These are phyloP conservation scores for Oxystoma pomonae DNA, from an alignment of 2,888 invertebrate species.

Conservation along the genomic window DNA sequence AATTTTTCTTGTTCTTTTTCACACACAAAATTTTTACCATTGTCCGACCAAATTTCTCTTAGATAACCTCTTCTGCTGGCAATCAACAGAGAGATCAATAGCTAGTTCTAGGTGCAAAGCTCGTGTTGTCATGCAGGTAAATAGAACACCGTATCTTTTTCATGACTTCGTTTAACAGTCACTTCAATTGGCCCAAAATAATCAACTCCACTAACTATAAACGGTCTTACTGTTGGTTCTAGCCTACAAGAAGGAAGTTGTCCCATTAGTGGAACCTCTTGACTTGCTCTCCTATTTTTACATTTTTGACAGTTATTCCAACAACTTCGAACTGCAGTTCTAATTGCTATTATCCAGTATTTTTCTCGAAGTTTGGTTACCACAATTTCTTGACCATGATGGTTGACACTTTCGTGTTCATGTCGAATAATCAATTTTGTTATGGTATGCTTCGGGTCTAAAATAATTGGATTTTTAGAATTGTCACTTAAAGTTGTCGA, in stretches of 20 bases:
- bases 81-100: too few relatives aligned
- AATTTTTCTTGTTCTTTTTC: too few relatives aligned
- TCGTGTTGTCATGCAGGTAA: too few relatives aligned
- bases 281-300: slow-evolving; percentile 1
- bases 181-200: background rate
- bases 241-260: background rate
- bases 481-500: background rate
- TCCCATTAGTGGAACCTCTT: background rate
- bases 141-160: too few relatives aligned
- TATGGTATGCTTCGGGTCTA: slow-evolving; percentile 1
- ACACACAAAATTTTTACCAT: too few relatives aligned
- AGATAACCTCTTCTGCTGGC: too few relatives aligned
- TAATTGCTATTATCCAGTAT: background rate
- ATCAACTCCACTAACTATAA: background rate
- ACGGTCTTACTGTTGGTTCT: background rate
- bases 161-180: background rate
- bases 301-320: slow-evolving; percentile 4
- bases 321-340: background rate
- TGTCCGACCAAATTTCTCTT: too few relatives aligned
- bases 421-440: slow-evolving; percentile 2
- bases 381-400: slow-evolving; percentile 5
- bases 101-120: too few relatives aligned
- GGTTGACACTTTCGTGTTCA: slow-evolving; percentile 1
- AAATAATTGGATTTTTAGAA: background rate
- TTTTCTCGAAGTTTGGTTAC: slow-evolving; percentile 1